Base-by-base conservation (phyloP, 2,113 vertebrate species). In the Pelecanoides urinatrix region DNA sequence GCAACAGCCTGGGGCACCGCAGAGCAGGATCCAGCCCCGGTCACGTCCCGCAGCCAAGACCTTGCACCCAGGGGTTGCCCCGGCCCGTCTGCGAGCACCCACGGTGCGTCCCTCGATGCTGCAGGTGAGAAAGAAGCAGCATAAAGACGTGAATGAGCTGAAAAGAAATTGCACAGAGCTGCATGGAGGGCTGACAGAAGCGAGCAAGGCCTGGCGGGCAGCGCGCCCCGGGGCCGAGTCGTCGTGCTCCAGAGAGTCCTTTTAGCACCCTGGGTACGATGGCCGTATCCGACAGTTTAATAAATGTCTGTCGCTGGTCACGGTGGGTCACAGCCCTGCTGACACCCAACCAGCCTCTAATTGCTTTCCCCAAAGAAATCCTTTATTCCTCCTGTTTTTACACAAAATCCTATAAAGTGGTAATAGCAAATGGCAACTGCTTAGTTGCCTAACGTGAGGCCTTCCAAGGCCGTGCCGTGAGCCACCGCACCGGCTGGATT, bases 11-110 rank as follows among this genome's bases (percentile, higher is more conserved):
- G 10, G 73, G 55, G 50, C 58, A 10, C 36, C 1, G 2, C 4
- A 10, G 36, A 62, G 77, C n/a, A 16, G n/a, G 62, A 32, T 74
- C 47, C 2, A 7, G 12, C 32, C 72, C 36, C 1, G 4, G 30
- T 26, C 20, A 29, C 2, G 0, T 53, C 56, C 44, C 5, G 0
- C 14, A 26, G 23, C 11, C 3, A 0, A 44, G 36, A 7, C 34
- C 52, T 47, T 13, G 45, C 32, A 20, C 12, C 55, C 23, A 4
- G 61, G 40, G 17, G 13, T n/a, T 34, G 18, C 34, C 45, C 23
- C 2, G 5, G 6, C 7, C 36, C 42, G 3, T 12, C 53, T 17
- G n/a, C 1, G 1, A 40, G n/a, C 21, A 44, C 21, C 25, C 47
- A 4, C 2, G 2, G 30, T 6, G 40, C 36, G 49, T 5, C 30